These are phyloP conservation scores for Tribolium castaneum DNA, from an alignment of 1,140 invertebrate genomes.

Conservation along the genomic window DNA sequence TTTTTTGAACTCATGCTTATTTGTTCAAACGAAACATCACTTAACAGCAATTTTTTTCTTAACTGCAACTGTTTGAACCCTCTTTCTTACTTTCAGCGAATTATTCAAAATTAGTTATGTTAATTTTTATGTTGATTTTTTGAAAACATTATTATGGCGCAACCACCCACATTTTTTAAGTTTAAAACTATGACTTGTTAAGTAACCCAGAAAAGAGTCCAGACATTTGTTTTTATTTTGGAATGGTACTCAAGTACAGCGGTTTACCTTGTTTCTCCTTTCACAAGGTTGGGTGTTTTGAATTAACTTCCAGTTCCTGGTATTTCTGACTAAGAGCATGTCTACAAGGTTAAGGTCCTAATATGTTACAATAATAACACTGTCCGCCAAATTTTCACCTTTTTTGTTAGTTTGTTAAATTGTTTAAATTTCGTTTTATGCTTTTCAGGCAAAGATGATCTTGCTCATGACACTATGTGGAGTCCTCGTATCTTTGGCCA, in stretches of 20 bases:
- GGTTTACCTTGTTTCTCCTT: constrained; percentile 4
- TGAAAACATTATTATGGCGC: no score
- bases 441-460: constrained; percentile 33
- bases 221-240: neutral
- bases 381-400: neutral
- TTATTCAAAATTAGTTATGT: no score
- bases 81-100: no score
- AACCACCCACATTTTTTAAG: no score
- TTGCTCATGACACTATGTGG: neutral
- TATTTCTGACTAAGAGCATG: neutral
- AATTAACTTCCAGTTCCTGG: constrained; percentile 1
- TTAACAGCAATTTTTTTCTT: no score
- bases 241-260: neutral
- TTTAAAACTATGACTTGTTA: no score
- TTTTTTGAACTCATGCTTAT: no score
- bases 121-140: no score
- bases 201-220: no score
- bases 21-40: no score
- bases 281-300: neutral
- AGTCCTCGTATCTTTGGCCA: neutral
- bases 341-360: neutral
- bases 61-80: no score
- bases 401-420: no score
- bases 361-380: neutral
- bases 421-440: neutral